Evolutionary conservation across 2,888 invertebrate species (phyloP).

Genomic region (Phasia obesa): DNA sequence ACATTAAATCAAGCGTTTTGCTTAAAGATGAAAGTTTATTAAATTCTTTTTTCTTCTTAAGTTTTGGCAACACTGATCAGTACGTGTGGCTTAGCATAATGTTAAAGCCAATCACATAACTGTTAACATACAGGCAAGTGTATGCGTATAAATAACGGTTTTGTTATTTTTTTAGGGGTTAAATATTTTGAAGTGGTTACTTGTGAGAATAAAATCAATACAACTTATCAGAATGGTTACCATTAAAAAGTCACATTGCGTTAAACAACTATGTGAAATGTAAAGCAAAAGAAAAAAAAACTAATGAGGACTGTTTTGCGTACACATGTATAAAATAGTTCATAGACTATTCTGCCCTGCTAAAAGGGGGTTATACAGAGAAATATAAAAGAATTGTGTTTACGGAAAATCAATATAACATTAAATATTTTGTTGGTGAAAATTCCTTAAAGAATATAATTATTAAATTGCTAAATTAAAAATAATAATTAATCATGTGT

Average conservation of each 20-base stretch:
- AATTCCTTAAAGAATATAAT: constrained; percentile 5
- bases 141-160: constrained; percentile 54
- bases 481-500: constrained; percentile 5
- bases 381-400: constrained; percentile 41
- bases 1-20: no score
- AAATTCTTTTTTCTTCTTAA: no score
- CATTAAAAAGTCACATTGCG: constrained; percentile 66
- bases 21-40: no score
- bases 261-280: constrained; percentile 44
- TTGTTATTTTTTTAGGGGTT: constrained; percentile 52
- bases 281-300: constrained; percentile 4
- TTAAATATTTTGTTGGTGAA: constrained; percentile 50
- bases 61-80: no score
- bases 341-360: constrained; percentile 57
- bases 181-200: constrained; percentile 60
- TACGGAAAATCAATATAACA: constrained; percentile 66
- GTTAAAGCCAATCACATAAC: constrained; percentile 9
- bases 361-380: constrained; percentile 48
- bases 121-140: constrained; percentile 5
- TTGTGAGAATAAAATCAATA: constrained; percentile 55
- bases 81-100: constrained; percentile 4
- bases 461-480: background rate
- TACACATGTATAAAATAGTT: constrained; percentile 23
- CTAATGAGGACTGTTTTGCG: constrained; percentile 50
- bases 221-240: constrained; percentile 54